Evolutionary conservation across 2,797 vertebrate species (phyloP).

Genomic region (Poecile montanus): DNA sequence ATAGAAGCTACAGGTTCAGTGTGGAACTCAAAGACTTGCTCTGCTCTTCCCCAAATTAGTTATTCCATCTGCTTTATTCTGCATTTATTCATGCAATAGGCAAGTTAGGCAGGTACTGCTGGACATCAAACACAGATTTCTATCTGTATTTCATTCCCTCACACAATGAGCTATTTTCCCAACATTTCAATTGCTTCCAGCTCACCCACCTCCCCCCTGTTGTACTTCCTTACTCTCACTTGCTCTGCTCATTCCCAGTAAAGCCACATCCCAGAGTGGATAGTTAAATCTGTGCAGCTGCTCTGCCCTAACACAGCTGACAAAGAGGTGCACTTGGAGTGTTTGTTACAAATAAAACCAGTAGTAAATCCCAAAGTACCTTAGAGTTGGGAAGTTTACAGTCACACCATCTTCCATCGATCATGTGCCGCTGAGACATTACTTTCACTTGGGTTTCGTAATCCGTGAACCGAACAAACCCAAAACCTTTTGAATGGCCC

Average conservation of each 20-base stretch:
- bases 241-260: neutral
- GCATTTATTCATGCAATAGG: neutral
- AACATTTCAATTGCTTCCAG: neutral
- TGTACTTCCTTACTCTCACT: neutral
- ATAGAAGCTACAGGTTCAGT: neutral
- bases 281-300: neutral
- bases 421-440: constrained; percentile 98
- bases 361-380: constrained; percentile 73
- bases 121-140: neutral
- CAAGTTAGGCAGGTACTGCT: neutral
- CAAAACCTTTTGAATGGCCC: constrained; percentile 97
- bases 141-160: neutral
- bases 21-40: neutral
- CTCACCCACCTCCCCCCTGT: neutral
- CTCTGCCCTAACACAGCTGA: neutral
- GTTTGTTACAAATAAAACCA: neutral
- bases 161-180: neutral
- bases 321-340: neutral
- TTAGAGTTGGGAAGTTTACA: constrained; percentile 99
- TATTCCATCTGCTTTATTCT: neutral
- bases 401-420: constrained; percentile 98
- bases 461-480: constrained; percentile 97
- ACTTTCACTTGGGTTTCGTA: constrained; percentile 98
- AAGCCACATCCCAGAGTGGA: accelerated
- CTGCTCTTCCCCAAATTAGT: neutral